Base-by-base conservation (phyloP, 2,888 invertebrate genomes). In the Megastigmus dorsalis region DNA sequence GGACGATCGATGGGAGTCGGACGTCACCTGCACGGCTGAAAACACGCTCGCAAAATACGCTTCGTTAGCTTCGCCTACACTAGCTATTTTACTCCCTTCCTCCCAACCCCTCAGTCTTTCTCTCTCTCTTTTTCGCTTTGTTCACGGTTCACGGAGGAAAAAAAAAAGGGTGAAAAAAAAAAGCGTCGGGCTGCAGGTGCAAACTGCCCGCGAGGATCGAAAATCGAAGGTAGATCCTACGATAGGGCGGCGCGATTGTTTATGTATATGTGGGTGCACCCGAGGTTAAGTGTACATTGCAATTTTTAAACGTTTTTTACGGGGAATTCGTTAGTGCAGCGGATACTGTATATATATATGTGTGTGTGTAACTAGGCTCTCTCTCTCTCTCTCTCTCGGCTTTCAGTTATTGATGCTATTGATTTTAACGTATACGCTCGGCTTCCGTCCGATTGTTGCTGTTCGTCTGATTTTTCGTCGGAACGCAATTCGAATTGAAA, bases 1-100 rank as follows among this genome's bases (percentile, higher is more conserved):
- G 20, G 71, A 43, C 48, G 77, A 73, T 60, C 76, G 76, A 54
- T 78, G 74, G 9, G 77, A 74, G 70, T 76, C 73, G 26, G 77
- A 77, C 50, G 77, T 74, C 72, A 75, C 71, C 55, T 79, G 77
- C 30, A 74, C 76, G 43, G 68, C 79, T 79, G 76, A n/a, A 75
- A 77, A 63, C 41, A 43, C 36, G 18, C 60, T 36, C 6, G 38
- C n/a, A 55, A 36, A 33, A 26, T 15, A 30, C 55, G 66, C 66
- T 43, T 20, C 18, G 66, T 66, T 66, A 66, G 30, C 28, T 55
- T 54, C 20, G 4, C n/a, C n/a, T n/a, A n/a, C n/a, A n/a, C n/a
- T n/a, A n/a, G 3, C 13, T 43, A n/a, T 54, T 28, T 28, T 28
- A 13, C 54, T 28, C 55, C 5, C 20, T 55, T 15, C 13, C 15